These are phyloP conservation scores for Hybos culiciformis DNA, from an alignment of 2,888 invertebrate genomes.

Conservation along the genomic window DNA sequence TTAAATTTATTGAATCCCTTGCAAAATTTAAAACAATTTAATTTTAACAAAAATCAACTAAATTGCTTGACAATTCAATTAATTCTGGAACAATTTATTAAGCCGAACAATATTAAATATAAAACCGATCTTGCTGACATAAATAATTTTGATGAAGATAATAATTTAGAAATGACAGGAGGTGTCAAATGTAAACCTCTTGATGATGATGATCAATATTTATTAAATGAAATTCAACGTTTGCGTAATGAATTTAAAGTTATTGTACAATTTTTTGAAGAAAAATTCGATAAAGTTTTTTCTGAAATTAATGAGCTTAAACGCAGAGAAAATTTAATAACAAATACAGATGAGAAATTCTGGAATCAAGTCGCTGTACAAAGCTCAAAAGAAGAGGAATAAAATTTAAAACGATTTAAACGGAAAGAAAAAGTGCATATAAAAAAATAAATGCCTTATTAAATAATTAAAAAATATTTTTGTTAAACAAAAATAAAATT, in stretches of 20 bases:
- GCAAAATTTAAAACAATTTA: not conserved
- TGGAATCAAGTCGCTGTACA: not conserved
- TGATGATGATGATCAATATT: no score
- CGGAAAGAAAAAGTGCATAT: no score
- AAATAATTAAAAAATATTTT: no score
- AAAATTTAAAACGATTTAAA: no score
- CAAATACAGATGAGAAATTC: constrained; percentile 17
- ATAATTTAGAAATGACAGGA: not conserved
- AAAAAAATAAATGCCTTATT: no score
- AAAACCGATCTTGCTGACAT: not conserved
- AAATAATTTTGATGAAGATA: not conserved
- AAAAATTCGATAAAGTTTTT: constrained; percentile 19
- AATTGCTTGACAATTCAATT: not conserved
- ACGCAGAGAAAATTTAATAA: constrained; percentile 19
- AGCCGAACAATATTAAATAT: not conserved
- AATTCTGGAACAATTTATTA: not conserved
- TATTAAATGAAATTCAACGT: constrained; percentile 16
- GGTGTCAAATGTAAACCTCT: not conserved
- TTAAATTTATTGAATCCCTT: not conserved
- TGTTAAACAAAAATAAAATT: no score
- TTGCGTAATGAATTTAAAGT: constrained; percentile 23
- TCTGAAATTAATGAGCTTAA: constrained; percentile 18
- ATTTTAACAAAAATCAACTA: not conserved
- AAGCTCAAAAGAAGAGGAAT: not conserved
- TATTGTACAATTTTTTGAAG: constrained; percentile 24